phyloP scores from a whole-genome alignment of 2,888 invertebrate genomes.

The Steinernema carpocapsae region DNA sequence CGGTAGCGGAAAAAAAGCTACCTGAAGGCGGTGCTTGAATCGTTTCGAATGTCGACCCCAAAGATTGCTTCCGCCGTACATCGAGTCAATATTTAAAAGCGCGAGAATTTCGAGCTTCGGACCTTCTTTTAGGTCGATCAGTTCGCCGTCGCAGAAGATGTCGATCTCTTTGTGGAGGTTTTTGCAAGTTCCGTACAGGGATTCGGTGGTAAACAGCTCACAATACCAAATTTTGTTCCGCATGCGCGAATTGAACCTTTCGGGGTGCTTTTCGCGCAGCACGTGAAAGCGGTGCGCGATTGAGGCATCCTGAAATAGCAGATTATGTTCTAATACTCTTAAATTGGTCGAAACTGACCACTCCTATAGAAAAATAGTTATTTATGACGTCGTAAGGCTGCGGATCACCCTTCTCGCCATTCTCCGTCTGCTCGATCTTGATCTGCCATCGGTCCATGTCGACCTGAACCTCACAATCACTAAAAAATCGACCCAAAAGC shows the following conservation, averaged over 20 bases:
- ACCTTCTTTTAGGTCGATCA: constrained; percentile 88
- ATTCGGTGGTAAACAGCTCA: constrained; percentile 96
- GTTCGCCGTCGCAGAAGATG: constrained; percentile 89
- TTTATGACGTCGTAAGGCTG: constrained; percentile 96
- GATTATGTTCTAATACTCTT: neutral
- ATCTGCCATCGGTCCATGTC: constrained; percentile 85
- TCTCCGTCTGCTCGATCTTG: constrained; percentile 79
- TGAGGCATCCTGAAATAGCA: constrained; percentile 82
- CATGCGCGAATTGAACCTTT: constrained; percentile 94
- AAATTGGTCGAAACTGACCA: constrained; percentile 30
- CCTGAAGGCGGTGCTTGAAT: constrained; percentile 52
- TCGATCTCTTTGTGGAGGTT: constrained; percentile 88
- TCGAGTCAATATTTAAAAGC: constrained; percentile 92
- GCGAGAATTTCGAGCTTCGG: constrained; percentile 92
- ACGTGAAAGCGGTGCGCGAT: constrained; percentile 96
- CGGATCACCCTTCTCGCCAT: constrained; percentile 73
- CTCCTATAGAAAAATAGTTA: constrained; percentile 80
- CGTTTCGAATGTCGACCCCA: constrained; percentile 81
- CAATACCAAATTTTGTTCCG: constrained; percentile 98
- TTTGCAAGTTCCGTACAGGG: constrained; percentile 93
- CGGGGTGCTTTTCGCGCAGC: constrained; percentile 92
- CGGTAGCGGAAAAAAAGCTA: neutral
- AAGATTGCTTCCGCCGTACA: constrained; percentile 93
- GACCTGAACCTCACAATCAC: constrained; percentile 45
- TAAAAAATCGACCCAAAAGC: constrained; percentile 76